These are phyloP conservation scores for Ptychobarbus kaznakovi DNA, from an alignment of 2,797 vertebrate species.

Conservation along the genomic window DNA sequence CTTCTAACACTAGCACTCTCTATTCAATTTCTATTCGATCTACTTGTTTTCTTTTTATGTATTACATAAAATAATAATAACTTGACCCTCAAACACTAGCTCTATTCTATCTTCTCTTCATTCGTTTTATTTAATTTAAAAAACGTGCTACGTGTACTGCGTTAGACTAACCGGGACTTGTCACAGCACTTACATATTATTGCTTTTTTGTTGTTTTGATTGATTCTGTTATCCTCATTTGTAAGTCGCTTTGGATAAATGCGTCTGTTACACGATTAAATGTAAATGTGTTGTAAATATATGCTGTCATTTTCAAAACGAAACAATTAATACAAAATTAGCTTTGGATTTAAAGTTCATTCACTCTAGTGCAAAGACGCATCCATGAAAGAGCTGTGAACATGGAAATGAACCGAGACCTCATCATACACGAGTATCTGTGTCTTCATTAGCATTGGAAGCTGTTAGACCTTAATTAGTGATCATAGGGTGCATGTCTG, in stretches of 20 bases:
- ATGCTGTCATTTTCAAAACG: neutral
- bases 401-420: neutral
- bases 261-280: neutral
- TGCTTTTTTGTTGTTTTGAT: neutral
- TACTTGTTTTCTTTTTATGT: neutral
- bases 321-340: neutral
- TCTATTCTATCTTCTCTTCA: neutral
- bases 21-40: neutral
- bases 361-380: neutral
- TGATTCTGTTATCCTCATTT: neutral
- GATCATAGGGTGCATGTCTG: constrained; percentile 11
- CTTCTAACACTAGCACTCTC: neutral
- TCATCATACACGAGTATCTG: constrained; percentile 7
- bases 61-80: too few species aligned
- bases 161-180: neutral
- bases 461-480: constrained; percentile 30
- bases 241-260: neutral
- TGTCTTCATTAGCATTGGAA: constrained; percentile 37
- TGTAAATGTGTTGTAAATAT: neutral
- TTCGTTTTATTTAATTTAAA: too few species aligned
- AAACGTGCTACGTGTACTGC: neutral
- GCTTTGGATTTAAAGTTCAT: neutral
- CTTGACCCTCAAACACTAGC: neutral
- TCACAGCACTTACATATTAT: neutral
- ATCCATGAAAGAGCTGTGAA: constrained; percentile 12